These are phyloP conservation scores for Drosophila repletoides DNA, from an alignment of 1,140 invertebrate genomes.

Conservation along the genomic window DNA sequence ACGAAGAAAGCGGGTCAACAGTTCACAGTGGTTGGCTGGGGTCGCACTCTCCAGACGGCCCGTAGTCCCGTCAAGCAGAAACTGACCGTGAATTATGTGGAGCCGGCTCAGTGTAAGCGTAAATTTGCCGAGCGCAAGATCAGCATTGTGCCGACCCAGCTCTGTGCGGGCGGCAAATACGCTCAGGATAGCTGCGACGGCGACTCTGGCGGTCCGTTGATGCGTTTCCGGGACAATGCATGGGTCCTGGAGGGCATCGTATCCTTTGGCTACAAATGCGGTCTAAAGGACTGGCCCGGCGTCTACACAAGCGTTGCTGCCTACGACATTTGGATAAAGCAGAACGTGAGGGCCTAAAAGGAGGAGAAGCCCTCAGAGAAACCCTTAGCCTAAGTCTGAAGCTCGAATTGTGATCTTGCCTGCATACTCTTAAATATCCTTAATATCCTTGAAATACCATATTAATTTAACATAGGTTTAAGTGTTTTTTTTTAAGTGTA, in stretches of 20 bases:
- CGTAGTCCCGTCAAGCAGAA: conserved; percentile 65
- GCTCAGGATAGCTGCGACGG: conserved; percentile 86
- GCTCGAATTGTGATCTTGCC: conserved; percentile 61
- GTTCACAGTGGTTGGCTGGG: conserved; percentile 88
- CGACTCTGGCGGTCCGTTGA: conserved; percentile 88
- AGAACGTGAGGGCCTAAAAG: conserved; percentile 54
- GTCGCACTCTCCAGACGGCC: conserved; percentile 83
- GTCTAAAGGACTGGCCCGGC: conserved; percentile 82
- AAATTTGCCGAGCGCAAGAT: conserved; percentile 57
- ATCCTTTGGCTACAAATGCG: conserved; percentile 84
- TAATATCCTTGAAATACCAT: too few species aligned
- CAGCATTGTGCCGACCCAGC: conserved; percentile 76
- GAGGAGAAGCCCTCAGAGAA: too few species aligned
- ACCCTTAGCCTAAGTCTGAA: conserved; percentile 9
- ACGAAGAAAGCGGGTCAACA: conserved; percentile 40
- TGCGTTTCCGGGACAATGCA: conserved; percentile 81
- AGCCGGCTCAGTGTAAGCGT: conserved; percentile 39
- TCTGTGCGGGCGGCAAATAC: conserved; percentile 85
- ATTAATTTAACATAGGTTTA: too few species aligned
- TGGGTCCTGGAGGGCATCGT: conserved; percentile 84
- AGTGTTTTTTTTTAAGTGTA: too few species aligned
- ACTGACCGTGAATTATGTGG: conserved; percentile 47
- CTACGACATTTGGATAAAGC: conserved; percentile 83
- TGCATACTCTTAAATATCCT: background rate
- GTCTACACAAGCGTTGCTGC: conserved; percentile 83